Percentiles rank a stretch among this genome's conserved stretches.
phyloP scores from a whole-genome alignment of 64 coral and sea anemone genomes.

The Stichodactyla helianthus region DNA sequence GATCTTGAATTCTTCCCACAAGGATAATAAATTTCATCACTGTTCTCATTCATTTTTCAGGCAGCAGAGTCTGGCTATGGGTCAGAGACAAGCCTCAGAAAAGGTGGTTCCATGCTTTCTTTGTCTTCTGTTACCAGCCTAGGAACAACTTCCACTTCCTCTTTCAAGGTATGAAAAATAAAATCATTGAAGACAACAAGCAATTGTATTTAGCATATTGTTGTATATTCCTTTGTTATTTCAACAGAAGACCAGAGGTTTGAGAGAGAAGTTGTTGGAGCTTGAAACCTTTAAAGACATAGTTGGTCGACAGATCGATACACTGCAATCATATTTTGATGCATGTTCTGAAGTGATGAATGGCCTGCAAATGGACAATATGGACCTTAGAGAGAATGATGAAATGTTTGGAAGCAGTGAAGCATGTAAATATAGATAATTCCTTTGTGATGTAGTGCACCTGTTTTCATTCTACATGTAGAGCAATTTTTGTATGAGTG shows the following conservation, averaged over 20 bases:
- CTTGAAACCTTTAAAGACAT: constrained; percentile 95
- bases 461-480: too few species aligned
- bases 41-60: constrained; percentile 1
- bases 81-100: constrained; percentile 92
- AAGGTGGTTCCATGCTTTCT: constrained; percentile 88
- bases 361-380: background rate
- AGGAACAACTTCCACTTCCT: constrained; percentile 85
- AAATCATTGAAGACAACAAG: background rate
- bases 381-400: constrained; percentile 29
- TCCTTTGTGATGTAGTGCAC: background rate
- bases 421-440: constrained; percentile 27
- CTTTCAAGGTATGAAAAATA: constrained; percentile 73
- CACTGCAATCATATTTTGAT: constrained; percentile 92
- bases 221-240: background rate
- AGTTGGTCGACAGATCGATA: constrained; percentile 95
- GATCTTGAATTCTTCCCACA: too few species aligned
- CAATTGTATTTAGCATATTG: background rate
- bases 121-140: constrained; percentile 93
- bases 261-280: constrained; percentile 95
- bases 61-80: constrained; percentile 98
- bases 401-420: constrained; percentile 70
- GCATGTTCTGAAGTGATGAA: constrained; percentile 64
- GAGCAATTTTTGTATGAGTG: too few species aligned
- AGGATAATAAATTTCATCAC: too few species aligned
- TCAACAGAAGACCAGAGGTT: constrained; percentile 74